phyloP scores from a whole-genome alignment of 2,888 invertebrate genomes.

The Polymixis lichenea region DNA sequence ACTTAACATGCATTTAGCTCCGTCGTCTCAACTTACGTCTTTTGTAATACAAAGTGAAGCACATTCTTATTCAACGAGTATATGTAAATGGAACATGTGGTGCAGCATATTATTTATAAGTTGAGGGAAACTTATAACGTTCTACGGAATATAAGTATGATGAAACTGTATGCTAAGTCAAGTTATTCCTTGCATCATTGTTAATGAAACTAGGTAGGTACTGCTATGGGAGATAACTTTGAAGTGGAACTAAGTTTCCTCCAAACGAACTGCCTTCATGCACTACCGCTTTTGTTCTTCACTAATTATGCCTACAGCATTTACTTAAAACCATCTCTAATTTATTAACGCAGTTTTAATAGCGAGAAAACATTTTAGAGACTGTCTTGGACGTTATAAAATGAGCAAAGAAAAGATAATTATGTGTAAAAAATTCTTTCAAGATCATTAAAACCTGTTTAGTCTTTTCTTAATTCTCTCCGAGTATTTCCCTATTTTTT shows the following conservation, averaged over 20 bases:
- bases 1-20: conserved; percentile 71
- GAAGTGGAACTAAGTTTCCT: conserved; percentile 32
- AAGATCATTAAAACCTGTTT: too few species aligned
- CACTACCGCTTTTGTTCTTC: conserved; percentile 22
- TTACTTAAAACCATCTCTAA: conserved; percentile 14
- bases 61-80: conserved; percentile 31
- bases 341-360: neutral
- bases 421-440: too few species aligned
- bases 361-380: neutral
- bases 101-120: conserved; percentile 37
- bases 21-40: conserved; percentile 59
- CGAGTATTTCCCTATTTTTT: too few species aligned
- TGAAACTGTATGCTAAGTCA: conserved; percentile 14
- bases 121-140: conserved; percentile 37
- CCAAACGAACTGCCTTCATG: conserved; percentile 45
- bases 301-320: conserved; percentile 10
- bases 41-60: conserved; percentile 47
- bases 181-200: conserved; percentile 32
- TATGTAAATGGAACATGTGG: conserved; percentile 45
- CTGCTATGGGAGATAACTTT: conserved; percentile 22
- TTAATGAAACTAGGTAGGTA: conserved; percentile 19
- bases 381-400: conserved; percentile 22
- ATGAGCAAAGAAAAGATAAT: conserved; percentile 39
- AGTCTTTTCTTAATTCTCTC: too few species aligned
- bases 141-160: conserved; percentile 23